phyloP scores from a whole-genome alignment of 2,888 invertebrate species.

The Campopleginae sp. region DNA sequence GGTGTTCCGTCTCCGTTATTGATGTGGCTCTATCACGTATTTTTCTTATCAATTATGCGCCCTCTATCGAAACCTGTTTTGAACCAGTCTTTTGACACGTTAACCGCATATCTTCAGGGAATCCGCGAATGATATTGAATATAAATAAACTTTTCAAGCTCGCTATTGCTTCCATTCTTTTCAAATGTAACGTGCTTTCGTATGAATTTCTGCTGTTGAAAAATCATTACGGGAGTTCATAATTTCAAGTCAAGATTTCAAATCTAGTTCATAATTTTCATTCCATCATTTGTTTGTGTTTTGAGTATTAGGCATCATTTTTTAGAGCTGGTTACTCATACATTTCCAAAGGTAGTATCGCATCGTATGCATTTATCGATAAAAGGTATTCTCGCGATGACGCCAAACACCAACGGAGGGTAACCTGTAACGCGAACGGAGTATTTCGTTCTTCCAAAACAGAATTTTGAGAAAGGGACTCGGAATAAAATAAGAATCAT shows the following conservation, averaged over 20 bases:
- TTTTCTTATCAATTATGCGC: neutral
- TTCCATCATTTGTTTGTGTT: neutral
- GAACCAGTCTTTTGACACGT: neutral
- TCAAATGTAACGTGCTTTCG: neutral
- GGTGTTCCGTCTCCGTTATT: constrained; percentile 11
- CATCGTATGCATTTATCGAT: neutral
- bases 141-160: neutral
- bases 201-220: neutral
- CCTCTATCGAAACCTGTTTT: neutral
- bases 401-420: neutral
- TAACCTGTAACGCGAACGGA: neutral
- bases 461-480: neutral
- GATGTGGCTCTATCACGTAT: neutral
- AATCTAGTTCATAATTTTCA: neutral
- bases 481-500: neutral
- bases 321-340: neutral
- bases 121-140: neutral
- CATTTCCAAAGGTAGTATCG: neutral
- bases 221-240: neutral
- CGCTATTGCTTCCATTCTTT: neutral
- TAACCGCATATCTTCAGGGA: neutral
- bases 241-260: too few relatives aligned
- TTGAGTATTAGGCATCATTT: neutral
- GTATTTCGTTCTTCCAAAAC: neutral
- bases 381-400: neutral